Percentiles rank a stretch among this genome's conserved stretches.
These are phyloP conservation scores for Epizoanthus illoricatus DNA, from an alignment of 92 coral and sea anemone species.

Conservation along the genomic window DNA sequence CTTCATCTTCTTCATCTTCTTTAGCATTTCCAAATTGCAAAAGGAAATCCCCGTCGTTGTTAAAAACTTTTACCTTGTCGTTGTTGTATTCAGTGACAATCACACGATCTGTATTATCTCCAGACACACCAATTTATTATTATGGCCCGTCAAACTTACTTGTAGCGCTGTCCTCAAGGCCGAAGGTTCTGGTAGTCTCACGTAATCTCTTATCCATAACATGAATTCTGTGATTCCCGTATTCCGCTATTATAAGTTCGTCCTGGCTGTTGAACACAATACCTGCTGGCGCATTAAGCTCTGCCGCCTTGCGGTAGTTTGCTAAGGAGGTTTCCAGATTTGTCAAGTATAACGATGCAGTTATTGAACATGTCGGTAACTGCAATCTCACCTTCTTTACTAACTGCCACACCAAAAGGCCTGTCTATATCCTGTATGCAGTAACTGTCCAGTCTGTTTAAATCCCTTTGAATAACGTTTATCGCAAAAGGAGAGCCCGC, in stretches of 20 bases:
- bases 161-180: constrained; percentile 30
- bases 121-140: constrained; percentile 31
- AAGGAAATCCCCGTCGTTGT: constrained; percentile 35
- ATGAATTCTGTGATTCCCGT: constrained; percentile 32
- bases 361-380: constrained; percentile 19
- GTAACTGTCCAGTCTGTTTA: neutral
- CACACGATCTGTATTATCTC: constrained; percentile 41
- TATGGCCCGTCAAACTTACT: constrained; percentile 45
- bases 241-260: constrained; percentile 4
- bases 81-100: constrained; percentile 34
- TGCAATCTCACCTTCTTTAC: constrained; percentile 42
- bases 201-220: constrained; percentile 37
- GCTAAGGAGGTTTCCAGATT: constrained; percentile 30
- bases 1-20: too few relatives aligned
- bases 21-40: neutral
- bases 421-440: neutral
- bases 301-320: neutral
- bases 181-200: constrained; percentile 13
- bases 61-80: constrained; percentile 41
- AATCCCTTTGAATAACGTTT: neutral
- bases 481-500: constrained; percentile 14
- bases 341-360: constrained; percentile 37
- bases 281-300: neutral
- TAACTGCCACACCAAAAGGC: constrained; percentile 29
- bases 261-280: constrained; percentile 15